phyloP scores from a whole-genome alignment of 2,888 invertebrate genomes.

The Melanostoma mellinum region DNA sequence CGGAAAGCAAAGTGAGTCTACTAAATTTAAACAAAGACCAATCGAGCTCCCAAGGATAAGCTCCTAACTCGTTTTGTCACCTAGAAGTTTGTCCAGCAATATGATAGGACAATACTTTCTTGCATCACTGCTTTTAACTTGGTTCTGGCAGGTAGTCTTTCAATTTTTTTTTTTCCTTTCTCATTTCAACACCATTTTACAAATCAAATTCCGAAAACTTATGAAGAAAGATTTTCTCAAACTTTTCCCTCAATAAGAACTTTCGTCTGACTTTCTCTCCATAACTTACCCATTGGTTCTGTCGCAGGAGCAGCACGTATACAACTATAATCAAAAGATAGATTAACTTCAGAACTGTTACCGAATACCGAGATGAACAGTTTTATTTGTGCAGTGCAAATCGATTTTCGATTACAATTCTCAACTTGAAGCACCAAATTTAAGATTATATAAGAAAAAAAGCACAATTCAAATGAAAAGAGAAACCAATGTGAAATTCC shows the following conservation, averaged over 20 bases:
- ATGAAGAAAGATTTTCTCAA: slow-evolving; percentile 46
- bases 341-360: slow-evolving; percentile 29
- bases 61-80: too few species aligned
- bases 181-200: slow-evolving; percentile 1
- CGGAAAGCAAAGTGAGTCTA: too few species aligned
- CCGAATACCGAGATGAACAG: slow-evolving; percentile 26
- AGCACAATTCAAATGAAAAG: background rate
- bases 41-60: too few species aligned
- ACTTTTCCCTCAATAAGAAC: slow-evolving; percentile 34
- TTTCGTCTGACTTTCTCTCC: slow-evolving; percentile 36
- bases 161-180: slow-evolving; percentile 19
- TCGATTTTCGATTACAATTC: slow-evolving; percentile 63
- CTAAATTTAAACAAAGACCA: too few species aligned
- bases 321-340: too few species aligned
- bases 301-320: slow-evolving; percentile 12
- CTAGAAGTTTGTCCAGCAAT: background rate
- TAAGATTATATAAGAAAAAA: background rate
- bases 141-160: slow-evolving; percentile 28
- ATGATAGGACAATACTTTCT: background rate
- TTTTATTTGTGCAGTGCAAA: slow-evolving; percentile 58
- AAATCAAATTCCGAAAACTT: slow-evolving; percentile 32
- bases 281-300: slow-evolving; percentile 35
- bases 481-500: slow-evolving; percentile 31
- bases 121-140: slow-evolving; percentile 22
- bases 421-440: slow-evolving; percentile 25